Evolutionary conservation across 2,797 vertebrate genomes (phyloP).

Genomic region (Phalanger gymnotis): DNA sequence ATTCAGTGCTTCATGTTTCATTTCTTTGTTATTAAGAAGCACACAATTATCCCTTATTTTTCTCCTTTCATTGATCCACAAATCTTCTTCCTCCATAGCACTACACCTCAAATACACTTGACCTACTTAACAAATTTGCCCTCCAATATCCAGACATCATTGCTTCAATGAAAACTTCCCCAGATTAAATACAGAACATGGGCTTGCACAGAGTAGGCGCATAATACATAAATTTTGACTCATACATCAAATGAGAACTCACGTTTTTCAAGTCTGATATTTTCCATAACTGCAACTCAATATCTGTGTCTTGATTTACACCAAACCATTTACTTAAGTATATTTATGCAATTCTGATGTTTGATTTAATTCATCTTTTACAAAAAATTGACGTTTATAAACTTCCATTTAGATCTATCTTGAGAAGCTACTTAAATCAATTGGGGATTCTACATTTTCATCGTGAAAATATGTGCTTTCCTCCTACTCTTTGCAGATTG

Average conservation of each 20-base stretch:
- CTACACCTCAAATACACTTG: not conserved
- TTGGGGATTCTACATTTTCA: conserved; percentile 17
- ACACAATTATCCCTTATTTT: not conserved
- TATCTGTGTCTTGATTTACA: not conserved
- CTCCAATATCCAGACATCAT: not conserved
- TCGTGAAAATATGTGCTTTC: not conserved
- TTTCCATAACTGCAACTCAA: not conserved
- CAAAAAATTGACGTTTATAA: not conserved
- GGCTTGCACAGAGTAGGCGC: not conserved
- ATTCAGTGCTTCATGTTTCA: not conserved
- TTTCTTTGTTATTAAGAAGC: not conserved
- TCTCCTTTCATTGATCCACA: not conserved
- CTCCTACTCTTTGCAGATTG: not conserved
- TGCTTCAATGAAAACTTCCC: not conserved
- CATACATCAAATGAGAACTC: not conserved
- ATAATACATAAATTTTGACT: not conserved
- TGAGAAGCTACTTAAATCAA: conserved; percentile 1
- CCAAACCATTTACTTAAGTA: not conserved
- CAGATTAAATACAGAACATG: not conserved
- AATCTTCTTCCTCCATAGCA: not conserved
- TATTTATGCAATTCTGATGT: not conserved
- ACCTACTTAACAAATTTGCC: not conserved
- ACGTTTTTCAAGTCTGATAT: not conserved
- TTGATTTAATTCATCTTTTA: conserved; percentile 21
- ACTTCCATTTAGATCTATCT: conserved; percentile 4